Evolutionary conservation across 2,888 invertebrate species (phyloP).

Genomic region (Erebia aethiops): DNA sequence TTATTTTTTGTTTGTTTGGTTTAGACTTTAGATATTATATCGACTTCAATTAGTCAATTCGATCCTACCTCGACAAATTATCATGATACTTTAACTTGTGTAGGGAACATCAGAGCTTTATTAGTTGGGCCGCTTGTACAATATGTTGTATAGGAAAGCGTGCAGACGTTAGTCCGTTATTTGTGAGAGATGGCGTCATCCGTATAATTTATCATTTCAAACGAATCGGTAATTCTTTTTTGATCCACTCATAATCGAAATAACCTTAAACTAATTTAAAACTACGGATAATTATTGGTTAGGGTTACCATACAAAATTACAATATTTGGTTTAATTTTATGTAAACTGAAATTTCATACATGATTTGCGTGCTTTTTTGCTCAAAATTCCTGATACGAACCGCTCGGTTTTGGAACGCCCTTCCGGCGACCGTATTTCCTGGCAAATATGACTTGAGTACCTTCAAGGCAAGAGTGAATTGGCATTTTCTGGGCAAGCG

Average conservation of each 20-base stretch:
- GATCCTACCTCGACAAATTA: no score
- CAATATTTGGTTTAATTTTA: not conserved
- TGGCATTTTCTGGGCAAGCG: no score
- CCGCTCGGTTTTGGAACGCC: no score
- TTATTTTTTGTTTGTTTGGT: no score
- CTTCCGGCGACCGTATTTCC: no score
- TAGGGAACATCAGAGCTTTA: slow-evolving; percentile 3
- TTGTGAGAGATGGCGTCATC: slow-evolving; percentile 41
- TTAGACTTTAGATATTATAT: no score
- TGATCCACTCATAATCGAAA: slow-evolving; percentile 35
- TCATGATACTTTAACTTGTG: not conserved
- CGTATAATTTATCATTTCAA: slow-evolving; percentile 55
- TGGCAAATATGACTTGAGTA: no score
- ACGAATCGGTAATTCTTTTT: slow-evolving; percentile 36
- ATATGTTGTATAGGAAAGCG: slow-evolving; percentile 14
- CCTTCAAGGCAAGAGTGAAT: no score
- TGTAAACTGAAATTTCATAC: no score
- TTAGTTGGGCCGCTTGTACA: slow-evolving; percentile 9
- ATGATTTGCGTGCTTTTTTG: no score
- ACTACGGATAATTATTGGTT: slow-evolving; percentile 16
- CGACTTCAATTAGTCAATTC: no score
- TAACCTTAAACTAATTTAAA: slow-evolving; percentile 34
- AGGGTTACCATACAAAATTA: not conserved
- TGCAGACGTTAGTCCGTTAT: slow-evolving; percentile 37
- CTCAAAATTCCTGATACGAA: no score